phyloP scores from a whole-genome alignment of 2,888 invertebrate species.

The Spatulosminthurus flaviceps region DNA sequence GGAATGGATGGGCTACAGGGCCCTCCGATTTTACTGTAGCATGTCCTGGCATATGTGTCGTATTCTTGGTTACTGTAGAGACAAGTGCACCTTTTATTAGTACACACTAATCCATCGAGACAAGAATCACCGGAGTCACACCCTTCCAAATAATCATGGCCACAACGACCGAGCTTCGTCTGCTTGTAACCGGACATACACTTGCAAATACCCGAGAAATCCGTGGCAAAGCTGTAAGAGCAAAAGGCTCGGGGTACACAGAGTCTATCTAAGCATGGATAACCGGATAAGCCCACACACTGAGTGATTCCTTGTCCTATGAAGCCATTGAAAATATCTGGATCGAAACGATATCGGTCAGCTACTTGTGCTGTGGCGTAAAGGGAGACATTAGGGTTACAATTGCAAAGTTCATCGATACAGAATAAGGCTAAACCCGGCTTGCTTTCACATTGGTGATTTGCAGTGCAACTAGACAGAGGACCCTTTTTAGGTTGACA shows the following conservation, averaged over 20 bases:
- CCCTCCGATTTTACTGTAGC: constrained; percentile 27
- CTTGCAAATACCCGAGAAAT: constrained; percentile 31
- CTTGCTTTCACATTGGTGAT: constrained; percentile 14
- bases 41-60: not conserved
- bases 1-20: constrained; percentile 10
- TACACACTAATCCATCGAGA: constrained; percentile 16
- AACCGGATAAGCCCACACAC: constrained; percentile 33
- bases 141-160: not conserved
- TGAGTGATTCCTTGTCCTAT: not conserved
- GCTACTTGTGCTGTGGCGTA: constrained; percentile 13
- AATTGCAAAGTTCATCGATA: constrained; percentile 26
- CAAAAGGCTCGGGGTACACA: constrained; percentile 24
- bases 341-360: constrained; percentile 1
- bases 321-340: constrained; percentile 26
- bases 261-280: constrained; percentile 24
- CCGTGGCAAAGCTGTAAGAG: constrained; percentile 21
- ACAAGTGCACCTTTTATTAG: constrained; percentile 20
- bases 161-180: constrained; percentile 11
- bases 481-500: constrained; percentile 23
- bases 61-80: constrained; percentile 18
- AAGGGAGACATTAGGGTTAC: constrained; percentile 22
- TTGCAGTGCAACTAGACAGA: not conserved
- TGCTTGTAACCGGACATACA: not conserved
- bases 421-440: not conserved
- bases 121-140: constrained; percentile 21